These are phyloP conservation scores for Brachyptera risi DNA, from an alignment of 2,888 invertebrate species.

Conservation along the genomic window DNA sequence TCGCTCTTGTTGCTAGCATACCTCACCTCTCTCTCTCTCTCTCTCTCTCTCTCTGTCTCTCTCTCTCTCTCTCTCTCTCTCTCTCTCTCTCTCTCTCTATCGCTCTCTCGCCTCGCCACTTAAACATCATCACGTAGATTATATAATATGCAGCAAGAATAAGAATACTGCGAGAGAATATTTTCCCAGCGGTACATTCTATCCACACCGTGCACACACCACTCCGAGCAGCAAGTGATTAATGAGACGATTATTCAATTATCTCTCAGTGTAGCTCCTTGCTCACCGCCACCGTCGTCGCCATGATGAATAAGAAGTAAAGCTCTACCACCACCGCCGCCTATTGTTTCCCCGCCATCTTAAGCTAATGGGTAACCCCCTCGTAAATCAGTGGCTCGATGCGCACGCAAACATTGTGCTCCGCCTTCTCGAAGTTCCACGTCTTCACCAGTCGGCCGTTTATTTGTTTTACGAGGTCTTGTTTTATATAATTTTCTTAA, in stretches of 20 bases:
- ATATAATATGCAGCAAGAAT: too few relatives aligned
- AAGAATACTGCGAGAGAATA: too few relatives aligned
- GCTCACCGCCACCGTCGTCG: neutral
- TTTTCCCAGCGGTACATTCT: conserved; percentile 21
- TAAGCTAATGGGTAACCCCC: conserved; percentile 18
- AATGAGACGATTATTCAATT: conserved; percentile 31
- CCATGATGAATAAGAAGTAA: neutral
- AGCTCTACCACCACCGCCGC: neutral
- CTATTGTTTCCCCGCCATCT: conserved; percentile 14
- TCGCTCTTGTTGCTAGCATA: too few relatives aligned
- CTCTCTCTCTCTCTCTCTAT: too few relatives aligned
- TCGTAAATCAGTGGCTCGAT: neutral
- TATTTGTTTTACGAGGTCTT: neutral
- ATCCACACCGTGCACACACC: conserved; percentile 1
- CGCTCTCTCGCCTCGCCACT: too few relatives aligned
- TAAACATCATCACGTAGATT: too few relatives aligned
- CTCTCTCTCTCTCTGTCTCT: too few relatives aligned
- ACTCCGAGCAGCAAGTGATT: too few relatives aligned
- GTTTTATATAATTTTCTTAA: too few relatives aligned
- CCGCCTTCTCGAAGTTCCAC: neutral
- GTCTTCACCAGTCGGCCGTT: neutral
- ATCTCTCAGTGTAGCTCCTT: neutral
- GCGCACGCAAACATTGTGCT: neutral
- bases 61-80: too few relatives aligned
- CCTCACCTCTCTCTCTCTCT: too few relatives aligned